Percentiles rank a stretch among this genome's conserved stretches.
These are phyloP conservation scores for Semaprochilodus insignis DNA, from an alignment of 2,797 vertebrate species.

Conservation along the genomic window DNA sequence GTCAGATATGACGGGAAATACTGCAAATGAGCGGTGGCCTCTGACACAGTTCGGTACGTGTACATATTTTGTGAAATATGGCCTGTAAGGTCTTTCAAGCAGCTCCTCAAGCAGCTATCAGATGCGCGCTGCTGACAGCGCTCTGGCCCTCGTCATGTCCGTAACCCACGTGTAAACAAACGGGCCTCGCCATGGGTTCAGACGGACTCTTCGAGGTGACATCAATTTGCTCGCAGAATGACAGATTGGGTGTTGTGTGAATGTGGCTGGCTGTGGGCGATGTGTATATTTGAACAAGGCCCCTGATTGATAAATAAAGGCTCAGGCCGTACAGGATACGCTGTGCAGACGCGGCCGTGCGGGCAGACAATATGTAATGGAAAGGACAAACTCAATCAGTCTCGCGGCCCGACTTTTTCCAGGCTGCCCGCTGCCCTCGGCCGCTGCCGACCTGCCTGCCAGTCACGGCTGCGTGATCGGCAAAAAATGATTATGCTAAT, in stretches of 20 bases:
- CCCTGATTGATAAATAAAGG: slow-evolving; percentile 27
- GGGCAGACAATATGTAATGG: slow-evolving; percentile 50
- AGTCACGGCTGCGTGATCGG: slow-evolving; percentile 5
- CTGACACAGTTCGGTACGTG: not conserved
- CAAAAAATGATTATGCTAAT: slow-evolving; percentile 41
- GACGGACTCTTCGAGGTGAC: slow-evolving; percentile 23
- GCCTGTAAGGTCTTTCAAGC: not conserved
- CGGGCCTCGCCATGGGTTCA: not conserved
- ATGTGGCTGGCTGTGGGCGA: not conserved
- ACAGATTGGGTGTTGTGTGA: slow-evolving; percentile 1
- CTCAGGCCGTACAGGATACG: slow-evolving; percentile 40
- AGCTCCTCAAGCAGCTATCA: not conserved
- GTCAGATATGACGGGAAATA: too few relatives aligned
- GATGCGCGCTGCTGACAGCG: not conserved
- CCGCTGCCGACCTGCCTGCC: not conserved
- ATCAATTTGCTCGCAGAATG: not conserved
- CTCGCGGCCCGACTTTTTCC: not conserved
- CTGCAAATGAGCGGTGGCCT: too few relatives aligned
- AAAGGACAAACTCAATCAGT: slow-evolving; percentile 41
- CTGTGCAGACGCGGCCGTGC: slow-evolving; percentile 14
- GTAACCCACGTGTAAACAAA: slow-evolving; percentile 11
- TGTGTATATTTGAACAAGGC: slow-evolving; percentile 33
- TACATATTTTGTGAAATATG: not conserved
- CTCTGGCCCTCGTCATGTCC: not conserved
- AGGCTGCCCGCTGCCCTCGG: not conserved